A percentile compares a stretch with the other conserved stretches of the same genome.
Conservation (phyloP, 2,113 vertebrate genomes). For the Catharus bicknelli region DNA sequence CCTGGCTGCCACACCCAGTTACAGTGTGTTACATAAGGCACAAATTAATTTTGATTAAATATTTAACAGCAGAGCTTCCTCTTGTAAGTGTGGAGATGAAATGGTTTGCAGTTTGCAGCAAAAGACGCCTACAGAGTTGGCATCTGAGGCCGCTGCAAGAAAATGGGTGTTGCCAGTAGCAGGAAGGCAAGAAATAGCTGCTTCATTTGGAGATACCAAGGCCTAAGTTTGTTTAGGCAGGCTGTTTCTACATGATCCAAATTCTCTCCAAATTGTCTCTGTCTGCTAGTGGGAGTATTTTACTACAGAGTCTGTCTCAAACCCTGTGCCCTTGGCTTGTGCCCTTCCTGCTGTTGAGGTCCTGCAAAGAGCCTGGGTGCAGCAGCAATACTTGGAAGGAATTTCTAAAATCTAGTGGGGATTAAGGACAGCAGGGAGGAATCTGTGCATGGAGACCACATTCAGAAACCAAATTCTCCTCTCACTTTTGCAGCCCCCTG, state of each 20-base stretch:
- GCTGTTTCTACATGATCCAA: neutral
- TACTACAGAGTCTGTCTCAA: neutral
- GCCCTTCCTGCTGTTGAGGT: neutral
- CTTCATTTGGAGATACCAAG: neutral
- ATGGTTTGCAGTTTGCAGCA: neutral
- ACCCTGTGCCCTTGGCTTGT: neutral
- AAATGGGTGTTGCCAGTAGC: neutral
- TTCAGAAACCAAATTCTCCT: neutral
- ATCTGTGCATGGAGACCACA: neutral
- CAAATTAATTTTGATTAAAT: constrained; percentile 3
- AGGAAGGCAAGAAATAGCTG: constrained; percentile 13
- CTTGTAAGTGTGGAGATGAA: neutral
- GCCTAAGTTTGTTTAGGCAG: neutral
- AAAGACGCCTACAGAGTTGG: neutral
- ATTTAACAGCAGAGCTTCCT: constrained; percentile 4
- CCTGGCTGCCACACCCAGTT: neutral
- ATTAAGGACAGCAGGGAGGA: neutral
- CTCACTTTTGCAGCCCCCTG: neutral
- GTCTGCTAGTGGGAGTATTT: neutral
- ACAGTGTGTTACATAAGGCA: neutral
- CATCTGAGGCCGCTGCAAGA: neutral
- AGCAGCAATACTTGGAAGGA: neutral
- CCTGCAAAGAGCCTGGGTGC: neutral
- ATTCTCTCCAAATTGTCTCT: neutral
- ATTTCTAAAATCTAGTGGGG: neutral